Conservation (phyloP, 1,140 invertebrate genomes). For the Aplysia californica region DNA sequence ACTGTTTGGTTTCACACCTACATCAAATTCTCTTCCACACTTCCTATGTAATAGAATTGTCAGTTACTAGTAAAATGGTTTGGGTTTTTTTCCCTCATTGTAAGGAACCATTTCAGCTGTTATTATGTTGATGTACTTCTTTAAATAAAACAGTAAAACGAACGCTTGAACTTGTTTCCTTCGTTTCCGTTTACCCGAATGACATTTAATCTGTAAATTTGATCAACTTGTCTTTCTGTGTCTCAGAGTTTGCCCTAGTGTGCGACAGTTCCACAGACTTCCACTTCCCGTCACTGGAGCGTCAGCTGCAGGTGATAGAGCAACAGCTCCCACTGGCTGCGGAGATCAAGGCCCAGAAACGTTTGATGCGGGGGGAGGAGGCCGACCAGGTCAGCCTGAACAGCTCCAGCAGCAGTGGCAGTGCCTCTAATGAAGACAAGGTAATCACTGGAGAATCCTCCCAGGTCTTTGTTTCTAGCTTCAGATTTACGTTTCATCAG, state of each 20-base stretch:
- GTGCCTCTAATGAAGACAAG: conserved; percentile 43
- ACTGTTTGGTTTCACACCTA: too few species aligned
- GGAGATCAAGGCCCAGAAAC: conserved; percentile 40
- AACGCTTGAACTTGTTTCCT: too few species aligned
- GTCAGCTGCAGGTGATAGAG: conserved; percentile 80
- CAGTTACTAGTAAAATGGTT: too few species aligned
- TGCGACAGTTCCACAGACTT: conserved; percentile 79
- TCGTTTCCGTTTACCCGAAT: too few species aligned
- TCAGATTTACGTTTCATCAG: not conserved
- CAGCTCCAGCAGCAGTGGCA: conserved; percentile 58
- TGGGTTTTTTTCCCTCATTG: conserved; percentile 35
- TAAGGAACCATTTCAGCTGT: too few species aligned
- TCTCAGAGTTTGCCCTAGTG: conserved; percentile 70
- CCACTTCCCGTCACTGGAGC: conserved; percentile 88
- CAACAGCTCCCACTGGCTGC: conserved; percentile 46
- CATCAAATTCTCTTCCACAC: not conserved
- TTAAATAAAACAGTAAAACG: too few species aligned
- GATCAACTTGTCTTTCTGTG: too few species aligned
- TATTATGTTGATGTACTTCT: too few species aligned
- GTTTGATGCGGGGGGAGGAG: conserved; percentile 38
- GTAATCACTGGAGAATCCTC: too few species aligned
- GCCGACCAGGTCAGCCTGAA: conserved; percentile 59
- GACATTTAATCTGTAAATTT: too few species aligned
- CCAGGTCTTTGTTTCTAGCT: not conserved
- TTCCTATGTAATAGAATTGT: not conserved